phyloP scores from a whole-genome alignment of 2,113 vertebrate genomes.

The Pangasianodon gigas region DNA sequence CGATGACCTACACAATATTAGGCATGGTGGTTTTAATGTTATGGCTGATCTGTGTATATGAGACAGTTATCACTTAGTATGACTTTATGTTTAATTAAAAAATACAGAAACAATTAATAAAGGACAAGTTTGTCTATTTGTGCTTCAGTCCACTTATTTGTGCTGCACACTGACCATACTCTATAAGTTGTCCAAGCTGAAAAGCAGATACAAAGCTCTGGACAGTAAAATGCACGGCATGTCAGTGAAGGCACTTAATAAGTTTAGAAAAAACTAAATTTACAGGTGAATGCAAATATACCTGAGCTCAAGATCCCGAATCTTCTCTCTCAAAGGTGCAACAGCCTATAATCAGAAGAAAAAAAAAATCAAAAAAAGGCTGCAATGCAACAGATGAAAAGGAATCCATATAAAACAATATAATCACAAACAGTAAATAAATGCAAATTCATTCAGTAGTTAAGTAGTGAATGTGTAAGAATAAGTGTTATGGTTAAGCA shows the following conservation, averaged over 20 bases:
- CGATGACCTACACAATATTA: too few species aligned
- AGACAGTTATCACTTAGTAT: too few species aligned
- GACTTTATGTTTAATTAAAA: background rate
- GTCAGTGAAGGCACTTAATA: background rate
- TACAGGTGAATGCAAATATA: constrained; percentile 39
- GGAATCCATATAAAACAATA: background rate
- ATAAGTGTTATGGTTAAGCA: background rate
- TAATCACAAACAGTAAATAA: background rate
- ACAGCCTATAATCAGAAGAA: constrained; percentile 62
- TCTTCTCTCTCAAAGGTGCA: constrained; percentile 73
- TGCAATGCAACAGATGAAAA: background rate
- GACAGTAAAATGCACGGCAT: background rate
- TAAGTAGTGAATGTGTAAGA: background rate
- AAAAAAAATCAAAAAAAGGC: background rate
- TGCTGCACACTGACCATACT: background rate
- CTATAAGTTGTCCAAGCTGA: background rate
- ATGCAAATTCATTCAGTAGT: background rate
- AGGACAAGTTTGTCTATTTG: background rate
- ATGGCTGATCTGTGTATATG: too few species aligned
- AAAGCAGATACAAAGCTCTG: background rate
- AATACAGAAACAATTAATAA: background rate
- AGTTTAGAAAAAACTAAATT: background rate
- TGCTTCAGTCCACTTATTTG: background rate
- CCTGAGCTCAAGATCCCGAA: constrained; percentile 76
- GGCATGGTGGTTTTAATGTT: too few species aligned